Evolutionary conservation across 1,140 invertebrate genomes (phyloP), one percentile per base, ranked within the genome.

Genomic region (Hydropsyche tenuis): DNA sequence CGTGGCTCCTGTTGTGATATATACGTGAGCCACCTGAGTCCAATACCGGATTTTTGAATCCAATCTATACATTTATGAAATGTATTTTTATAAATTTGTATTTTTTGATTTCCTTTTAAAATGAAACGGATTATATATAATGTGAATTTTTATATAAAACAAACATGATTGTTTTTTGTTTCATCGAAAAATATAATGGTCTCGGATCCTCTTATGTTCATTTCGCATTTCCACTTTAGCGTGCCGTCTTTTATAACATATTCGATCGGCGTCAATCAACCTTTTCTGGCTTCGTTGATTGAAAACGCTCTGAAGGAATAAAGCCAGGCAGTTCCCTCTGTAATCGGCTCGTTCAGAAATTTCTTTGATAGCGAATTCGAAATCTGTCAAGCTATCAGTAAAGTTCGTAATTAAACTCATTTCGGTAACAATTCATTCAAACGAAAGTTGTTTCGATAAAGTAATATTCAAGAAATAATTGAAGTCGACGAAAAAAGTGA

Each of bases 221-320:
- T 37, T 37, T 37, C 9, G n/a, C n/a, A n/a, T n/a, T n/a, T n/a
- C n/a, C 18, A 46, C 18, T n/a, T 46, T 46, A 16, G 45, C 45
- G 45, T 53, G n/a, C 23, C 23, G 18, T 60, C 23, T 60, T 60
- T 60, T 25, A 60, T 60, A 25, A 60, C 56, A 25, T 25, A 60
- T 25, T 60, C 56, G 12, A 25, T 60, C 56, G 56, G 25, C 22
- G 56, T 23, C 23, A 60, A 60, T 60, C 23, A 60, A 23, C 18
- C 20, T 60, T 60, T 60, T 60, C 56, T 11, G 56, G 56, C 56
- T 60, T 60, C 56, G 56, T 25, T 60, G 56, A 60, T 60, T 60
- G 56, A 60, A 60, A 60, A 60, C 22, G 56, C 25, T 60, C 30
- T 22, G n/a, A 60, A 60, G 20, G 23, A 60, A 60, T 60, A 60